phyloP scores from a whole-genome alignment of 2,113 vertebrate species.

The Ifrita kowaldi region DNA sequence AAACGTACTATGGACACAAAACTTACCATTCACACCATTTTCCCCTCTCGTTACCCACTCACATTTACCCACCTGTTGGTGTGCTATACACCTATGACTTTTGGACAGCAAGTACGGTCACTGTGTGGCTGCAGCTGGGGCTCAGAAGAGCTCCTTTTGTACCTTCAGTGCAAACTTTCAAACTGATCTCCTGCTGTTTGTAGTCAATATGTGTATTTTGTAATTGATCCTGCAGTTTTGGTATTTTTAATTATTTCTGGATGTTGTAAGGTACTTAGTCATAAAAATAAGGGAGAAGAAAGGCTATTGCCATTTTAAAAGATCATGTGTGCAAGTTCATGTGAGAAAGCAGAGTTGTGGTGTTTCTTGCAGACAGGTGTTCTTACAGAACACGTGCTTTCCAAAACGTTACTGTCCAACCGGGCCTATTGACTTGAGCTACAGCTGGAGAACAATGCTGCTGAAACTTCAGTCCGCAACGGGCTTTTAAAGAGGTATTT shows the following conservation, averaged over 20 bases:
- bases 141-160: background rate
- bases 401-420: background rate
- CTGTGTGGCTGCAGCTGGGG: background rate
- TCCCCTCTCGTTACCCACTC: accelerated
- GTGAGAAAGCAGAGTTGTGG: background rate
- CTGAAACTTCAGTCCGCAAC: background rate
- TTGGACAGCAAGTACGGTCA: background rate
- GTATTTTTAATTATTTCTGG: background rate
- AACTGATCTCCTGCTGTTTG: background rate
- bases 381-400: background rate
- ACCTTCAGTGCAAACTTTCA: background rate
- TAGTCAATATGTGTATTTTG: background rate
- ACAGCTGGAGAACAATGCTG: background rate
- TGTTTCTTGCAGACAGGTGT: background rate
- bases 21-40: background rate
- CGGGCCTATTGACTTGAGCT: background rate
- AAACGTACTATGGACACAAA: background rate
- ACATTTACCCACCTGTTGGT: background rate
- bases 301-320: background rate
- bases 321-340: accelerated
- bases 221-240: background rate
- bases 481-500: background rate
- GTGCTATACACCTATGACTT: background rate
- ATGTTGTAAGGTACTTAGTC: background rate
- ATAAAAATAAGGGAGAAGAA: background rate